These are phyloP conservation scores for Hedychridium roseum DNA, from an alignment of 2,888 invertebrate species.

Conservation along the genomic window DNA sequence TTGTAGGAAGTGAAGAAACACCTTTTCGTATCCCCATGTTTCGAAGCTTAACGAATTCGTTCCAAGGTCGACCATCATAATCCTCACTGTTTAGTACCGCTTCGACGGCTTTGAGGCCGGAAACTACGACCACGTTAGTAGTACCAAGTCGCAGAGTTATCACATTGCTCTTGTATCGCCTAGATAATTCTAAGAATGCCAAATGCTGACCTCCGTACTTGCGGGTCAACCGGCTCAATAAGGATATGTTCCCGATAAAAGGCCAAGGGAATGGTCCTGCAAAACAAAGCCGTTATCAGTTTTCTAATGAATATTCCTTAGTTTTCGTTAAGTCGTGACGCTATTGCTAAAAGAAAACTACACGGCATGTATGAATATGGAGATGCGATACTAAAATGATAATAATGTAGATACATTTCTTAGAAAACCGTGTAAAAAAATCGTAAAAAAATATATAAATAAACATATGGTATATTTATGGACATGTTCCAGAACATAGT, in stretches of 20 bases:
- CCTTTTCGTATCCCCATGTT: conserved; percentile 72
- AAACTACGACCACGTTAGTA: conserved; percentile 61
- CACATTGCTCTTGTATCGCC: conserved; percentile 44
- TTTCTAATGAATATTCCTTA: no score
- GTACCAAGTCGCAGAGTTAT: conserved; percentile 45
- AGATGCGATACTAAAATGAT: no score
- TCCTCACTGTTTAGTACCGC: conserved; percentile 69
- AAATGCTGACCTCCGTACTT: conserved; percentile 47
- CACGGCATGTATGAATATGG: no score
- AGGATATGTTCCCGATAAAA: conserved; percentile 44
- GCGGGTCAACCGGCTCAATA: conserved; percentile 35
- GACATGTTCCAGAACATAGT: no score
- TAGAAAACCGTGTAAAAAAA: no score
- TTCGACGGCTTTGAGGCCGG: conserved; percentile 66
- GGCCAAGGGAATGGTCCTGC: conserved; percentile 58
- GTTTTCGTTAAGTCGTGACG: no score
- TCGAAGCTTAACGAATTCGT: conserved; percentile 71
- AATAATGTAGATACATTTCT: no score
- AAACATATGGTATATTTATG: no score
- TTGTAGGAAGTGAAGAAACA: conserved; percentile 36
- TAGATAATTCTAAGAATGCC: conserved; percentile 47
- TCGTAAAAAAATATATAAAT: no score
- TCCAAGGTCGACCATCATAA: conserved; percentile 73
- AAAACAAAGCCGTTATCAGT: no score
- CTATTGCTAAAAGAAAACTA: no score